Percentiles rank a stretch among this genome's conserved stretches.
phyloP scores from a whole-genome alignment of 2,113 vertebrate species.

The Brachypodius melanocephalos region DNA sequence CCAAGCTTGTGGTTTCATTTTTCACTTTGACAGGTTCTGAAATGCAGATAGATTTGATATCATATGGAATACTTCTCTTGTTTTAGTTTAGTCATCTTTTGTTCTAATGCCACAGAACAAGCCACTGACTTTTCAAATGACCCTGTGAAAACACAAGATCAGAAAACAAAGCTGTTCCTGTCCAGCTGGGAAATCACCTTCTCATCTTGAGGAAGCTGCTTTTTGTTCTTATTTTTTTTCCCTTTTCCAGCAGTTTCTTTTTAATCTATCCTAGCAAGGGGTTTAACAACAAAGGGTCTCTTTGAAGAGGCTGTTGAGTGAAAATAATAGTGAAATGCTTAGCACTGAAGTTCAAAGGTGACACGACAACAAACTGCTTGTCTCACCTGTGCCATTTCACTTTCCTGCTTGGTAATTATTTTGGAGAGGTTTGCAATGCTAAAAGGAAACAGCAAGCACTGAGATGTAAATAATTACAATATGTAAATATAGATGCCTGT shows the following conservation, averaged over 20 bases:
- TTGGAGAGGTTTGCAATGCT: background rate
- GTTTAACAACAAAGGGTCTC: background rate
- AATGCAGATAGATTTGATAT: conserved; percentile 67
- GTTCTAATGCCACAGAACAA: background rate
- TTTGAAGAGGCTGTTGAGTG: background rate
- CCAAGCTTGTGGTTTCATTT: conserved; percentile 69
- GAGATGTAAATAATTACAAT: background rate
- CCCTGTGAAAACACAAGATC: background rate
- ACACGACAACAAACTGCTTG: background rate
- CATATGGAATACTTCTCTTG: background rate
- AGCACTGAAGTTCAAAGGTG: background rate
- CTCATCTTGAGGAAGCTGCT: background rate
- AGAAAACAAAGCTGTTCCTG: conserved; percentile 2
- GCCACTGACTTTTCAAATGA: background rate
- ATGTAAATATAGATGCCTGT: background rate
- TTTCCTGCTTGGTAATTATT: background rate
- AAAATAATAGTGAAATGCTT: background rate
- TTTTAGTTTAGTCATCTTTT: conserved; percentile 24
- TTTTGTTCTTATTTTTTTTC: background rate
- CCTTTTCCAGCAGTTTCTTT: background rate
- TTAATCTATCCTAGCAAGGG: background rate
- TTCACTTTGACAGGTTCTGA: conserved; percentile 75
- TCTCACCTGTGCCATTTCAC: background rate
- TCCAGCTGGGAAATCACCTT: background rate
- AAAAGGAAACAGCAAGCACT: background rate